These are phyloP conservation scores for Limosa lapponica DNA, from an alignment of 2,797 vertebrate species.

Conservation along the genomic window DNA sequence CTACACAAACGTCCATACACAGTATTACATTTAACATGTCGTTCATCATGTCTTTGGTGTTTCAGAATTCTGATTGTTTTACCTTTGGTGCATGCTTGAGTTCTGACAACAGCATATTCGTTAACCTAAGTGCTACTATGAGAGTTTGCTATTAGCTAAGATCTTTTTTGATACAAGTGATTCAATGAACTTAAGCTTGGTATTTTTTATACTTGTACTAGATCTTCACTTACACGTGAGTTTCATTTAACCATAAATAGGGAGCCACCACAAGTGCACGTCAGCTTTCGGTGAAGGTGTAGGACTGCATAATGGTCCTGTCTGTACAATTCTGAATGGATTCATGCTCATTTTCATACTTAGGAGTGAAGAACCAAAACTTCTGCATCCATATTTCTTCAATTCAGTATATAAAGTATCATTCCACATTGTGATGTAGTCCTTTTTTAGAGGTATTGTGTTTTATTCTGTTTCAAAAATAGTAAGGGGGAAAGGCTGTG, in stretches of 20 bases:
- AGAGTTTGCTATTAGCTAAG: neutral
- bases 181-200: neutral
- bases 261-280: neutral
- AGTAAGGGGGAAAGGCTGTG: neutral
- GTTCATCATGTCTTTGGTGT: neutral
- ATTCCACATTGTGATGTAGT: neutral
- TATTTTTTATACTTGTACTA: neutral
- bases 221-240: neutral
- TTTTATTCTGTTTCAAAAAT: neutral
- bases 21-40: neutral
- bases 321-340: neutral
- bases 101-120: neutral
- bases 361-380: neutral
- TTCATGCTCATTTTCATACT: neutral
- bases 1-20: neutral
- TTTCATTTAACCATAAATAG: neutral
- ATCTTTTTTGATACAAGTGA: neutral
- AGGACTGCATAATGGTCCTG: neutral
- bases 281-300: neutral
- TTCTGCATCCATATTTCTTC: neutral
- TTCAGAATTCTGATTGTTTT: neutral
- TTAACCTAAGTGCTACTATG: neutral
- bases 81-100: neutral
- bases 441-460: neutral
- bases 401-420: neutral